These are phyloP conservation scores for Microctonus brassicae DNA, from an alignment of 2,888 invertebrate species.

Conservation along the genomic window DNA sequence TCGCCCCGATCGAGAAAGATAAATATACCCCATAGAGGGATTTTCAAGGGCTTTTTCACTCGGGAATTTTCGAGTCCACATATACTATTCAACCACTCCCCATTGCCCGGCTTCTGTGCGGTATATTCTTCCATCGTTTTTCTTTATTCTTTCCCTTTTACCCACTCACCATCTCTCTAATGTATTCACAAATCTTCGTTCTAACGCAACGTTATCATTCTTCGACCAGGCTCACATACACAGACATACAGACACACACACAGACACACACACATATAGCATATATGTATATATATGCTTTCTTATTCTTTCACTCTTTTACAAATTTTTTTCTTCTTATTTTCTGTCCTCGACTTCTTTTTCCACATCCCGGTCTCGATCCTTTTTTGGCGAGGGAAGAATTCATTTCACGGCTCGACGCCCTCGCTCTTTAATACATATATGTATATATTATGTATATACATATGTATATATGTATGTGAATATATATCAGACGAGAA, in stretches of 20 bases:
- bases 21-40: conserved; percentile 54
- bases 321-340: conserved; percentile 37
- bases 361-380: conserved; percentile 18
- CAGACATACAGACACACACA: conserved; percentile 36
- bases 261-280: neutral
- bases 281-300: conserved; percentile 19
- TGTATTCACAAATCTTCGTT: conserved; percentile 69
- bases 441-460: neutral
- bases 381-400: conserved; percentile 55
- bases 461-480: neutral
- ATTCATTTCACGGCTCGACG: conserved; percentile 69
- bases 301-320: conserved; percentile 39
- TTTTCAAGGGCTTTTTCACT: conserved; percentile 40
- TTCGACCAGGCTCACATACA: conserved; percentile 52
- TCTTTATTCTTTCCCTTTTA: conserved; percentile 45
- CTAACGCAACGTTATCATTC: conserved; percentile 66
- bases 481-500: conserved; percentile 54
- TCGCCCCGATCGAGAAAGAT: conserved; percentile 55
- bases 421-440: conserved; percentile 57
- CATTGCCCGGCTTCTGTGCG: conserved; percentile 41
- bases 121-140: neutral
- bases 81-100: conserved; percentile 38
- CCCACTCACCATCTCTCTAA: conserved; percentile 53
- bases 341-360: neutral
- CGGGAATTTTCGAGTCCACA: conserved; percentile 47